A percentile compares a stretch with the other conserved stretches of the same genome.
These are phyloP conservation scores for Holotrichia oblita DNA, from an alignment of 1,140 invertebrate genomes.

Conservation along the genomic window DNA sequence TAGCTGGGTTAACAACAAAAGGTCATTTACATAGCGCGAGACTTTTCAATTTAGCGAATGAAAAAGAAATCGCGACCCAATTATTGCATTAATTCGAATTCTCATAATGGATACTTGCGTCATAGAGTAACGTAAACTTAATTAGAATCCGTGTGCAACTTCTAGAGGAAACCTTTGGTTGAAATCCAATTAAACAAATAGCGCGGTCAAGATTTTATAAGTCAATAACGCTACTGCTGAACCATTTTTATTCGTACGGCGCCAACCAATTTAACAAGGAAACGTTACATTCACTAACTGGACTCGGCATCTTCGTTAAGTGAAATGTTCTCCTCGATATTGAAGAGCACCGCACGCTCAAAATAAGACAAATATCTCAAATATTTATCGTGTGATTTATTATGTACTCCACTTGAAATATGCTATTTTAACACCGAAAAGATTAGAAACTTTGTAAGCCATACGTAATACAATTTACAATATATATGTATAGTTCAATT, in stretches of 20 bases:
- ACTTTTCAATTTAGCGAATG: not conserved
- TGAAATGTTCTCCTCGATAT: no score
- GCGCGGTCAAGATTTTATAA: constrained; percentile 7
- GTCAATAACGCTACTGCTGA: not conserved
- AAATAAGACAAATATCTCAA: not conserved
- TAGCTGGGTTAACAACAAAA: not conserved
- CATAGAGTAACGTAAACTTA: not conserved
- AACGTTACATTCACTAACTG: not conserved
- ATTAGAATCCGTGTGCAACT: constrained; percentile 36
- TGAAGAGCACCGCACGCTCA: no score
- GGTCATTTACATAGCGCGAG: not conserved
- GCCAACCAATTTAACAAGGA: not conserved
- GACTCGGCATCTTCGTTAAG: not conserved
- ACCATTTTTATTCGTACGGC: not conserved
- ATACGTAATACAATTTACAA: no score
- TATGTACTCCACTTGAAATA: not conserved
- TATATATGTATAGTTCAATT: no score
- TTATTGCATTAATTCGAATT: no score
- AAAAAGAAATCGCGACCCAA: not conserved
- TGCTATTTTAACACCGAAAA: not conserved
- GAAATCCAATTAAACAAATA: constrained; percentile 43
- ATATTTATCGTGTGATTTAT: not conserved
- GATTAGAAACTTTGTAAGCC: not conserved
- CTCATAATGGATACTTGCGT: no score
- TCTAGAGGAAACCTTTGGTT: constrained; percentile 34